A percentile compares a stretch with the other conserved stretches of the same genome.
These are phyloP conservation scores for Temnothorax rugatulus DNA, from an alignment of 2,888 invertebrate genomes.

Conservation along the genomic window DNA sequence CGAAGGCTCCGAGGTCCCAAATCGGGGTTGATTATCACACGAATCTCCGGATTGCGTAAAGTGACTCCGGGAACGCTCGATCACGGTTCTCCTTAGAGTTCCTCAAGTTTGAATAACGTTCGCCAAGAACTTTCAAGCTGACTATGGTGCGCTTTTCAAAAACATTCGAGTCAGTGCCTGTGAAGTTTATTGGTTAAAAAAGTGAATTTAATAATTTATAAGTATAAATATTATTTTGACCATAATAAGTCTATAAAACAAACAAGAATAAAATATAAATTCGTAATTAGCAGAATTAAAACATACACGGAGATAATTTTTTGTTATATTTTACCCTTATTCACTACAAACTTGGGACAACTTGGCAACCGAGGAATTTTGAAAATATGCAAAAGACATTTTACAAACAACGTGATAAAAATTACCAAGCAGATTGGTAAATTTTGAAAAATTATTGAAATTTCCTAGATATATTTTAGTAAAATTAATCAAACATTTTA, in stretches of 20 bases:
- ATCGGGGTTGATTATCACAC: constrained; percentile 30
- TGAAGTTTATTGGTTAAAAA: neutral
- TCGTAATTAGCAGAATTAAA: neutral
- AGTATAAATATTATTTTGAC: neutral
- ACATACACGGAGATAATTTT: too few relatives aligned
- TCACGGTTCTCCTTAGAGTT: neutral
- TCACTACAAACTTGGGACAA: too few relatives aligned
- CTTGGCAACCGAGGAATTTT: too few relatives aligned
- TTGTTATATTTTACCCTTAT: too few relatives aligned
- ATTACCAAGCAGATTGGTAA: too few relatives aligned
- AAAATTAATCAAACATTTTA: too few relatives aligned
- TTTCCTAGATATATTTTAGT: too few relatives aligned
- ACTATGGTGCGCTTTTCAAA: neutral
- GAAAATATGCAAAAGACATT: too few relatives aligned
- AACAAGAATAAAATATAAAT: neutral
- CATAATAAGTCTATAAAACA: neutral
- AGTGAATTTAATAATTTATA: neutral
- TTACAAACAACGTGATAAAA: too few relatives aligned
- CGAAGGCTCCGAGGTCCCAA: constrained; percentile 7
- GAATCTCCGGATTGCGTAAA: constrained; percentile 14
- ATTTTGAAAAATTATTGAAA: too few relatives aligned
- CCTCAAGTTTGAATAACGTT: neutral
- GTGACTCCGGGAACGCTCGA: constrained; percentile 14
- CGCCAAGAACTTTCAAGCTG: neutral
- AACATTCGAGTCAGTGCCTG: neutral